Conservation (phyloP, 92 coral and sea anemone genomes). For the Heteractis magnifica region DNA sequence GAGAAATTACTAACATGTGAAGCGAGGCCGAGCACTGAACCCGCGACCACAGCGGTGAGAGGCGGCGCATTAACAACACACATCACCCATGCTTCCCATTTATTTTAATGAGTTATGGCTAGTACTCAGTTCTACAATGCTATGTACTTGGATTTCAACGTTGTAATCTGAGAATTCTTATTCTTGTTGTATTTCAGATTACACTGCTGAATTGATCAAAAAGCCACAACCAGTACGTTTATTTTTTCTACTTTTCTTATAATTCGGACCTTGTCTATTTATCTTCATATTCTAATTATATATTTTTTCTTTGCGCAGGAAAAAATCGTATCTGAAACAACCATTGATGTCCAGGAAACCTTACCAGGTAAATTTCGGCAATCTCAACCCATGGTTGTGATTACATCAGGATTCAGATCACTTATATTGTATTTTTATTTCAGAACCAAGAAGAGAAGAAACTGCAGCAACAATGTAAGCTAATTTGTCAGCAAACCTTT, state of each 20-base stretch:
- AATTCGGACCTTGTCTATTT: not conserved
- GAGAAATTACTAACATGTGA: too few relatives aligned
- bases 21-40: too few relatives aligned
- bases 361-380: conserved; percentile 13
- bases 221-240: conserved; percentile 45
- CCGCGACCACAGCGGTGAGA: too few relatives aligned
- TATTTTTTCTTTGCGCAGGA: not conserved
- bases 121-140: too few relatives aligned
- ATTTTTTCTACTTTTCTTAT: not conserved
- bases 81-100: too few relatives aligned
- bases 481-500: not conserved
- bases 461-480: conserved; percentile 12
- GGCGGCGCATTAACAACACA: too few relatives aligned
- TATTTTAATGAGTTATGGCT: not conserved
- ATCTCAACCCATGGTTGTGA: not conserved
- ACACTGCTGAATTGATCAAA: conserved; percentile 48
- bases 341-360: conserved; percentile 18
- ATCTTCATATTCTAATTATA: not conserved
- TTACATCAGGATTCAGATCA: not conserved
- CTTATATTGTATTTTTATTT: not conserved
- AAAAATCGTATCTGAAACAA: conserved; percentile 9
- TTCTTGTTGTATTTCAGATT: conserved; percentile 20
- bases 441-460: conserved; percentile 16
- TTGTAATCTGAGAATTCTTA: not conserved
- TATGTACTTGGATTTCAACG: not conserved